Evolutionary conservation across 2,113 vertebrate species (phyloP), one percentile per base, ranked within the genome.

Genomic region (Stegastes partitus): DNA sequence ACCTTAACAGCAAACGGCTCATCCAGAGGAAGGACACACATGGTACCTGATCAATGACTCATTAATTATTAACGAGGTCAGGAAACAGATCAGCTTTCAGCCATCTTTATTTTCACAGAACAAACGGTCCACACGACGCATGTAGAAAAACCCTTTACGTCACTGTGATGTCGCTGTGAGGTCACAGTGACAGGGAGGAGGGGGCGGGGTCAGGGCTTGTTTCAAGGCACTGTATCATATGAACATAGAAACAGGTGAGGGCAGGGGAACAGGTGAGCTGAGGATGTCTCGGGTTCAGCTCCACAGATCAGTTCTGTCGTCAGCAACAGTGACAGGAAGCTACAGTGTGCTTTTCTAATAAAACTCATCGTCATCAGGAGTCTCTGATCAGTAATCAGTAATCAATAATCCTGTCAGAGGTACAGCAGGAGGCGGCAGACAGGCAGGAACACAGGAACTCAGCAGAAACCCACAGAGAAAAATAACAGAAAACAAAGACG

Each of bases 181-280:
- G 74, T 63, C 77, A 72, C 15, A 44, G 65, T 34, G 74, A 69
- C 25, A 2, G 26, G 39, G 11, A 25, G 34, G 42, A 23, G 37
- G 21, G 23, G 19, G 7, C 0, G 65, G 53, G 18, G 73, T 19
- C 76, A 66, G n/a, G 62, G 81, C 63, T 59, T 68, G 63, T 87
- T 87, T 91, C 84, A 94, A 93, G 93, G 93, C 92, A 93, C 92
- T 92, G 82, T 66, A 74, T 83, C 26, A 81, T 68, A 72, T 67
- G 76, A 66, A 84, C 71, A 88, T 76, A 85, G 81, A 84, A 89
- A 77, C 34, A 74, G 58, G 56, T 69, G 76, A 82, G 57, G 18
- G 3, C 9, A 56, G 31, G 21, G 25, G 14, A 53, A 26, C 51
- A 63, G 62, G 76, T 83, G 42, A 65, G 22, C 23, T 56, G 57